A percentile compares a stretch with the other conserved stretches of the same genome.
These are phyloP conservation scores for Lissonota sp. DNA, from an alignment of 2,888 invertebrate genomes.

Conservation along the genomic window DNA sequence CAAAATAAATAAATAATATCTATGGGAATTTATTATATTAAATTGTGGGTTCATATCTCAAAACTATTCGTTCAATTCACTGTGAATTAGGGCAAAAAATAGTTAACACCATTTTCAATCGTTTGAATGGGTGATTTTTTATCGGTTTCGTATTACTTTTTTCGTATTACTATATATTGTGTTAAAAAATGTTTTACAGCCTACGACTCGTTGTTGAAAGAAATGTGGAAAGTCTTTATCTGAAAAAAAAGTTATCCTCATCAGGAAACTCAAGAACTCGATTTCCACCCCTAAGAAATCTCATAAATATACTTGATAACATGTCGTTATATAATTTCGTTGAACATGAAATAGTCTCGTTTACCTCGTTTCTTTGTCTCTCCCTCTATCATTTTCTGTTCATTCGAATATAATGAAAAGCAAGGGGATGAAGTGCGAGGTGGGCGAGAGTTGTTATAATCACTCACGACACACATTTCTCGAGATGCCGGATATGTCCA, in stretches of 20 bases:
- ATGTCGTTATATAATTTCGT: constrained; percentile 67
- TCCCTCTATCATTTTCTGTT: constrained; percentile 1
- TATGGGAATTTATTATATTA: no score
- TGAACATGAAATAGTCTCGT: constrained; percentile 74
- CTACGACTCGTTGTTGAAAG: background rate
- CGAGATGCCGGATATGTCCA: constrained; percentile 9
- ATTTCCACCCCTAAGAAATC: background rate
- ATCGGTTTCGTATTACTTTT: no score
- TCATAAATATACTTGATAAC: constrained; percentile 59
- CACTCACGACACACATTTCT: constrained; percentile 19
- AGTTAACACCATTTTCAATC: no score
- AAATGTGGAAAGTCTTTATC: constrained; percentile 12
- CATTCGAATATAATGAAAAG: constrained; percentile 33
- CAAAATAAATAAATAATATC: no score
- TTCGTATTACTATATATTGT: no score
- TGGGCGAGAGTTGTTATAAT: constrained; percentile 38
- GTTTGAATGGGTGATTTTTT: no score
- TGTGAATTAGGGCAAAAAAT: no score
- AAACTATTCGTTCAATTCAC: no score
- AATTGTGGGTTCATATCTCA: no score
- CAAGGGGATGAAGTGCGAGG: background rate
- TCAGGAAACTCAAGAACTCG: constrained; percentile 20
- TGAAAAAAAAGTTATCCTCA: constrained; percentile 22
- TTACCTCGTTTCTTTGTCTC: constrained; percentile 50
- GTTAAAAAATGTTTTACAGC: no score